A percentile compares a stretch with the other conserved stretches of the same genome.
phyloP scores from a whole-genome alignment of 2,888 invertebrate species.

The Maniola hyperantus region DNA sequence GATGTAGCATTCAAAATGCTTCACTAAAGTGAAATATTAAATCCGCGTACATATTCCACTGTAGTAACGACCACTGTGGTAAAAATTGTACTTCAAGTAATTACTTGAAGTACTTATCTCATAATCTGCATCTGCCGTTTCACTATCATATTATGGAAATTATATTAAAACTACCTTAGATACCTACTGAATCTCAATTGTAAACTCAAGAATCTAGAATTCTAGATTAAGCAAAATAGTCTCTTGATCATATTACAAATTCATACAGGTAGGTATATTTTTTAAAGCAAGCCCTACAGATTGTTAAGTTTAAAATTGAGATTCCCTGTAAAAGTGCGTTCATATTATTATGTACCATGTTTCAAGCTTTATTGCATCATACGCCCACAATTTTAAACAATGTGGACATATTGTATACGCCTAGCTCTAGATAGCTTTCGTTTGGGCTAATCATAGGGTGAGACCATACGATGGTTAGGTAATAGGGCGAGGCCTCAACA shows the following conservation, averaged over 20 bases:
- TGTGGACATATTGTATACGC: not conserved
- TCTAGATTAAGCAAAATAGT: not conserved
- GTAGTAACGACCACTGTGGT: too few species aligned
- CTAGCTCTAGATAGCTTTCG: too few species aligned
- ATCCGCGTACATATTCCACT: not conserved
- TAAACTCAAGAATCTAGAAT: conserved; percentile 1
- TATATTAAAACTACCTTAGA: not conserved
- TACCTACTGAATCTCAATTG: conserved; percentile 2
- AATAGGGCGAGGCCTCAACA: too few species aligned
- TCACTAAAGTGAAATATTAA: too few species aligned
- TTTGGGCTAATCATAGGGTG: too few species aligned
- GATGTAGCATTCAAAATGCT: too few species aligned
- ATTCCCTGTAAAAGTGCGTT: not conserved
- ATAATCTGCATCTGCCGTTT: conserved; percentile 3
- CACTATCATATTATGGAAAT: not conserved
- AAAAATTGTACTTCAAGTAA: too few species aligned
- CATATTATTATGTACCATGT: not conserved
- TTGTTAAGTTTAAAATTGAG: conserved; percentile 5
- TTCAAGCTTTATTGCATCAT: not conserved
- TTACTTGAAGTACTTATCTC: too few species aligned
- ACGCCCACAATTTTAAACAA: not conserved
- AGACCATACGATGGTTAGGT: too few species aligned
- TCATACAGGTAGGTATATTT: not conserved
- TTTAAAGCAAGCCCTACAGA: not conserved
- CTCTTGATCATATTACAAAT: not conserved